A percentile compares a stretch with the other conserved stretches of the same genome.
phyloP scores from a whole-genome alignment of 2,888 invertebrate species.

The Geotrupes spiniger region DNA sequence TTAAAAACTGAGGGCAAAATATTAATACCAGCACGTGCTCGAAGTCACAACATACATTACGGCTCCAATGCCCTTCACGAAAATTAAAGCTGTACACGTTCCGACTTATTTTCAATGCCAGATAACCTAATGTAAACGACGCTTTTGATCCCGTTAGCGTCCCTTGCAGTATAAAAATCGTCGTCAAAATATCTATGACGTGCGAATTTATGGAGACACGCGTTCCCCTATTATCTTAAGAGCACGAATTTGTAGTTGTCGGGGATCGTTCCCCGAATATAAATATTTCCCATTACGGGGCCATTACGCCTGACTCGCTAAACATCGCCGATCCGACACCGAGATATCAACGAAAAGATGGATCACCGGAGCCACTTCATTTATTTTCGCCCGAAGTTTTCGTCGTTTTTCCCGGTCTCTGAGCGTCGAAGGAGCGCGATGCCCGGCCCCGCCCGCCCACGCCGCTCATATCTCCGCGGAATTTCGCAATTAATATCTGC shows the following conservation, averaged over 20 bases:
- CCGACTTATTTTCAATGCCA: no score
- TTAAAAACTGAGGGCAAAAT: no score
- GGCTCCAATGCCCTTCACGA: no score
- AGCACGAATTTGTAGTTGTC: constrained; percentile 29
- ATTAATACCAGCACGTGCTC: no score
- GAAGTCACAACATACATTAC: no score
- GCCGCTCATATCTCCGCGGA: constrained; percentile 6
- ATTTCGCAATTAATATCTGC: constrained; percentile 23
- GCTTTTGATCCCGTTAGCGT: no score
- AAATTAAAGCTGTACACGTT: no score
- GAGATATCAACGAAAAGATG: constrained; percentile 8
- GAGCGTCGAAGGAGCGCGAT: no score
- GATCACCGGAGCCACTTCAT: constrained; percentile 18
- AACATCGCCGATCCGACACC: constrained; percentile 3
- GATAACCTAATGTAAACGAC: no score
- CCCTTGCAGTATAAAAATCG: no score
- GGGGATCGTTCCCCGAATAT: constrained; percentile 24
- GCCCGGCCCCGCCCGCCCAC: constrained; percentile 11
- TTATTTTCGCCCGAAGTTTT: constrained; percentile 21
- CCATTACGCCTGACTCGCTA: constrained; percentile 17
- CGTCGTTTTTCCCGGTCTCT: constrained; percentile 10
- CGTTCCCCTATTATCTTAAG: constrained; percentile 29
- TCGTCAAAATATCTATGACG: constrained; percentile 25
- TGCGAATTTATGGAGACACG: constrained; percentile 26
- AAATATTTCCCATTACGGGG: constrained; percentile 20